Conservation (phyloP, 1,140 invertebrate genomes). For the Drosophila mauritiana region DNA sequence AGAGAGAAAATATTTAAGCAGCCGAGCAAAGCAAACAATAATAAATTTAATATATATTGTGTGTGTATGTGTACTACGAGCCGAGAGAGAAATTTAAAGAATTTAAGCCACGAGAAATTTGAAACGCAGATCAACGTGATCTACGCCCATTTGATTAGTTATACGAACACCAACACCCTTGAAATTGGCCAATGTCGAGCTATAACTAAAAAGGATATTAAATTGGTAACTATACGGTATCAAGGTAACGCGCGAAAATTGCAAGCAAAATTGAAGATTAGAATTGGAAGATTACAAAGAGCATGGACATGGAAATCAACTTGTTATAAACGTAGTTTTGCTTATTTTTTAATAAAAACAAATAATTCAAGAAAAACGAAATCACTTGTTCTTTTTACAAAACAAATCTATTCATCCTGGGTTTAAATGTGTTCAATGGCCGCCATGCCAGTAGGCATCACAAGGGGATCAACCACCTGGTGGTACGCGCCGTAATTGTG, state of each 20-base stretch:
- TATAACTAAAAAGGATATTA: slow-evolving; percentile 37
- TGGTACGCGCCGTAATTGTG: too few relatives aligned
- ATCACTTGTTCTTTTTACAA: too few relatives aligned
- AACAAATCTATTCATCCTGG: too few relatives aligned
- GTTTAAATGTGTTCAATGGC: too few relatives aligned
- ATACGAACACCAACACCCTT: slow-evolving; percentile 59
- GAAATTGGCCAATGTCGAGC: slow-evolving; percentile 60
- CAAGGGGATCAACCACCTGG: too few relatives aligned
- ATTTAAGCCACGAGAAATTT: slow-evolving; percentile 63
- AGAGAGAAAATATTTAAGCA: slow-evolving; percentile 63
- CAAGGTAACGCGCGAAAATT: slow-evolving; percentile 45
- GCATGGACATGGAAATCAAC: slow-evolving; percentile 80
- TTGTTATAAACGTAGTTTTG: slow-evolving; percentile 85
- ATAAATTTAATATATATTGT: slow-evolving; percentile 79
- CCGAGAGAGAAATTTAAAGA: slow-evolving; percentile 70
- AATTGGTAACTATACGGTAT: slow-evolving; percentile 41
- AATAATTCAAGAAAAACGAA: slow-evolving; percentile 73
- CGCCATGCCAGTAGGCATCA: too few relatives aligned
- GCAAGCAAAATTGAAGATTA: slow-evolving; percentile 62
- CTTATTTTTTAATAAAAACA: slow-evolving; percentile 85
- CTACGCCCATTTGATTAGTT: slow-evolving; percentile 72
- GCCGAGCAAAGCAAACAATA: slow-evolving; percentile 77
- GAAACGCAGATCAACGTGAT: slow-evolving; percentile 55
- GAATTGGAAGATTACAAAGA: slow-evolving; percentile 52
- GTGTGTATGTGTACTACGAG: slow-evolving; percentile 58